Evolutionary conservation across 2,888 invertebrate genomes (phyloP).

Genomic region (Eupithecia exiguata): DNA sequence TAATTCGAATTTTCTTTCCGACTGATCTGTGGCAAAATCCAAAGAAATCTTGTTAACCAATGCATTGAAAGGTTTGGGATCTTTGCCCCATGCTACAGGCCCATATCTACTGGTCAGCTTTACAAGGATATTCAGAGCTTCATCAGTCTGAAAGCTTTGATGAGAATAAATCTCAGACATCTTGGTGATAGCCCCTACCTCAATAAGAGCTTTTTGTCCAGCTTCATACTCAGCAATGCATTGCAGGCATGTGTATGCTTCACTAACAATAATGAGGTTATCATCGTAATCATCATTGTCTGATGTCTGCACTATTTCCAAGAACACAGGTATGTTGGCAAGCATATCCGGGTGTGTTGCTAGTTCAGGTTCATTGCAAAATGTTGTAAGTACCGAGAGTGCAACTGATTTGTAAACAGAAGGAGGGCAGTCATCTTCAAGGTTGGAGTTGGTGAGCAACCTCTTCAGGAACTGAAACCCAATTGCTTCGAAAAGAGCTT

Average conservation of each 20-base stretch:
- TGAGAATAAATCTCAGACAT: slow-evolving; percentile 94
- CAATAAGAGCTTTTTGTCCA: slow-evolving; percentile 91
- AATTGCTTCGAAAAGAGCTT: slow-evolving; percentile 93
- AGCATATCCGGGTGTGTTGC: slow-evolving; percentile 93
- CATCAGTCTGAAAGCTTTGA: slow-evolving; percentile 95
- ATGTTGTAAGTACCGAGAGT: slow-evolving; percentile 92
- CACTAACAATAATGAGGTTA: slow-evolving; percentile 93
- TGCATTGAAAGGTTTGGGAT: slow-evolving; percentile 91
- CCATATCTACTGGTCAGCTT: slow-evolving; percentile 89
- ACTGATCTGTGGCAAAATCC: slow-evolving; percentile 95
- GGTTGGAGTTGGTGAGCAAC: slow-evolving; percentile 88
- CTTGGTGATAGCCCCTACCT: slow-evolving; percentile 90
- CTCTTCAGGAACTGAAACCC: slow-evolving; percentile 94
- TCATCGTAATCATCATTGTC: slow-evolving; percentile 94
- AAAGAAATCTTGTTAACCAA: slow-evolving; percentile 92
- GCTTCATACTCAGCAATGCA: slow-evolving; percentile 90
- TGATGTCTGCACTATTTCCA: slow-evolving; percentile 92
- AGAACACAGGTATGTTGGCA: slow-evolving; percentile 90
- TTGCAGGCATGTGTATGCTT: slow-evolving; percentile 92
- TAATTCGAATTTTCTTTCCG: slow-evolving; percentile 94
- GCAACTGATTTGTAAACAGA: slow-evolving; percentile 96
- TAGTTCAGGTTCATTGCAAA: slow-evolving; percentile 91
- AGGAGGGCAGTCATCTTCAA: slow-evolving; percentile 94
- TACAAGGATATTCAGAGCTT: slow-evolving; percentile 92
- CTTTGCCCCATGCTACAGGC: slow-evolving; percentile 89